Conservation (phyloP, 2,113 vertebrate genomes). For the Trogon surrucura region DNA sequence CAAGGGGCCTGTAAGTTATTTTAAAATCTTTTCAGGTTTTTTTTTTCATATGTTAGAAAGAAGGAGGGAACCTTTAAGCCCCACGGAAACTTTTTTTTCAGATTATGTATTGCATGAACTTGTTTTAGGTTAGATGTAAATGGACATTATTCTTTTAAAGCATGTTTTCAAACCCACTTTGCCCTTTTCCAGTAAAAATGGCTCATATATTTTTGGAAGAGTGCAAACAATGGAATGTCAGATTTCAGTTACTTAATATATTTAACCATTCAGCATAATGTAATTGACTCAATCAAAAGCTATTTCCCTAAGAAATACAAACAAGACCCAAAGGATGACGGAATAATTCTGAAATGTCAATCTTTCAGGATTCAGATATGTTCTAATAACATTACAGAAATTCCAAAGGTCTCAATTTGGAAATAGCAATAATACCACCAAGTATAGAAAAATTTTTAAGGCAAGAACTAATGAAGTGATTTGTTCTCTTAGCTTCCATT, state of each 20-base stretch:
- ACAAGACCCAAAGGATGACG: constrained; percentile 58
- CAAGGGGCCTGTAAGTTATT: background rate
- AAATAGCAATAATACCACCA: constrained; percentile 51
- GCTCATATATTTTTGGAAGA: constrained; percentile 31
- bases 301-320: constrained; percentile 52
- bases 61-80: background rate
- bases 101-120: background rate
- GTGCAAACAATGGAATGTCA: constrained; percentile 41
- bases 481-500: background rate
- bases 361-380: constrained; percentile 55
- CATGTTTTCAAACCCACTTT: background rate
- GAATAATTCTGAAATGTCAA: constrained; percentile 62
- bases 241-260: constrained; percentile 55
- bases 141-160: background rate
- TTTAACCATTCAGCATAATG: constrained; percentile 36
- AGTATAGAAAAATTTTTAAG: constrained; percentile 42
- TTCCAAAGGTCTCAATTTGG: constrained; percentile 33
- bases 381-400: constrained; percentile 66
- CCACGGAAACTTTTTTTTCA: background rate
- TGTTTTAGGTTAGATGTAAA: background rate
- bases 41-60: background rate
- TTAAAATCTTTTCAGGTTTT: background rate
- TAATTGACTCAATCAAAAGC: constrained; percentile 62
- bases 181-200: constrained; percentile 28
- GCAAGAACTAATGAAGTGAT: background rate